Percentiles rank a stretch among this genome's conserved stretches.
Evolutionary conservation across 2,888 invertebrate species (phyloP).

Genomic region (Cantharis rustica): DNA sequence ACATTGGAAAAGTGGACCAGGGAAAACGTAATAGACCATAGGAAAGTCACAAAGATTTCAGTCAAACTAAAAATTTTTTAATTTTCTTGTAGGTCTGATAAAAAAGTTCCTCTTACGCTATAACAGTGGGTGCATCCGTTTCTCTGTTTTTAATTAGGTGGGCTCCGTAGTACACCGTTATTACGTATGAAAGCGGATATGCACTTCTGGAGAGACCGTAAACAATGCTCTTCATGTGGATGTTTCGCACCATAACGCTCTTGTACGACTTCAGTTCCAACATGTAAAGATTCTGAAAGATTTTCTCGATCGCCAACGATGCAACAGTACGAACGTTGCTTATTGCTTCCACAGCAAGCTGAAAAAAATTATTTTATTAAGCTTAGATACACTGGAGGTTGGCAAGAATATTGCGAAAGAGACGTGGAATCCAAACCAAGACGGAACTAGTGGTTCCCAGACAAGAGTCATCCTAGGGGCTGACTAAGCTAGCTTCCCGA

Average conservation of each 20-base stretch:
- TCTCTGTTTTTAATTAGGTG: slow-evolving; percentile 65
- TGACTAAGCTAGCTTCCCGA: too few relatives aligned
- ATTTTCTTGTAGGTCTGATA: not conserved
- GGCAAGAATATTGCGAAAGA: too few relatives aligned
- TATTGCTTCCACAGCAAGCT: slow-evolving; percentile 77
- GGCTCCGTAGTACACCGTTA: slow-evolving; percentile 74
- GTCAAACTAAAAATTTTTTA: slow-evolving; percentile 65
- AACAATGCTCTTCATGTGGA: slow-evolving; percentile 70
- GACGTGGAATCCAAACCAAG: too few relatives aligned
- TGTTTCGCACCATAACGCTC: slow-evolving; percentile 60
- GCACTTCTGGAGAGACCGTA: slow-evolving; percentile 72
- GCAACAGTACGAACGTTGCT: slow-evolving; percentile 78
- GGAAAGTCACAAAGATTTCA: slow-evolving; percentile 73
- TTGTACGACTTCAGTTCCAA: slow-evolving; percentile 65
- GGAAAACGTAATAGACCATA: slow-evolving; percentile 67
- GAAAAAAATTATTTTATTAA: too few relatives aligned
- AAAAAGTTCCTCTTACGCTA: slow-evolving; percentile 64
- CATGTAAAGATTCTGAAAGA: slow-evolving; percentile 68
- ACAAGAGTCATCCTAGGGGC: too few relatives aligned
- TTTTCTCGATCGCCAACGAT: slow-evolving; percentile 71
- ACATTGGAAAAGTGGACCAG: slow-evolving; percentile 80
- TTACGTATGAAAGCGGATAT: slow-evolving; percentile 73
- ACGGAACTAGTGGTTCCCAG: too few relatives aligned
- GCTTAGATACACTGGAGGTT: too few relatives aligned
- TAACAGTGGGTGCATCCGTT: slow-evolving; percentile 64